These are phyloP conservation scores for Argentina silus DNA, from an alignment of 2,797 vertebrate genomes.

Conservation along the genomic window DNA sequence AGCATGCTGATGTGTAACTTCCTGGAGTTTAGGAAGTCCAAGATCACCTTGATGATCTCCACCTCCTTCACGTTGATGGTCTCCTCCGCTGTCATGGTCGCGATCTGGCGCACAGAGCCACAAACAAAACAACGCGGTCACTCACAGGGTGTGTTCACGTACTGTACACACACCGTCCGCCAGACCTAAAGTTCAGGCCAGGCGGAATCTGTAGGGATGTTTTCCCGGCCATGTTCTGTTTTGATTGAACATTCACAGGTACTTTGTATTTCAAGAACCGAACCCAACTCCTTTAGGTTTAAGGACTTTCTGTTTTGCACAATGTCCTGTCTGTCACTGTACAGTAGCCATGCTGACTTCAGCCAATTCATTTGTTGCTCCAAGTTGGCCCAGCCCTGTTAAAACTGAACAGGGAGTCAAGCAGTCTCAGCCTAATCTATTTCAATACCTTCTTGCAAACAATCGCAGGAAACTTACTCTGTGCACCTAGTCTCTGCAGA, in stretches of 20 bases:
- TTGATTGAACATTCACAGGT: too few species aligned
- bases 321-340: background rate
- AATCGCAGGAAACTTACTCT: background rate
- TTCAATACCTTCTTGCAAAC: background rate
- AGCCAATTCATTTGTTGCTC: background rate
- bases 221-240: background rate
- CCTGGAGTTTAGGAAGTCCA: slow-evolving; percentile 95
- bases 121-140: background rate
- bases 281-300: background rate
- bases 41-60: slow-evolving; percentile 97
- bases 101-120: slow-evolving; percentile 46
- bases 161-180: too few species aligned
- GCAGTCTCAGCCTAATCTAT: background rate
- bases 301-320: background rate
- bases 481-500: background rate
- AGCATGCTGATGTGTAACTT: slow-evolving; percentile 99
- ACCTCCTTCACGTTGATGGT: slow-evolving; percentile 98
- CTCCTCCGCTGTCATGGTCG: slow-evolving; percentile 97
- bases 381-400: background rate
- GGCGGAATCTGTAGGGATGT: background rate
- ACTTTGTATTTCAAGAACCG: too few species aligned
- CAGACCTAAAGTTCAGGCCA: too few species aligned
- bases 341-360: background rate
- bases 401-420: background rate
- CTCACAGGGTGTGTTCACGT: background rate